Percentiles rank a stretch among this genome's conserved stretches.
phyloP scores from a whole-genome alignment of 2,113 vertebrate species.

The Stigmatopora nigra region DNA sequence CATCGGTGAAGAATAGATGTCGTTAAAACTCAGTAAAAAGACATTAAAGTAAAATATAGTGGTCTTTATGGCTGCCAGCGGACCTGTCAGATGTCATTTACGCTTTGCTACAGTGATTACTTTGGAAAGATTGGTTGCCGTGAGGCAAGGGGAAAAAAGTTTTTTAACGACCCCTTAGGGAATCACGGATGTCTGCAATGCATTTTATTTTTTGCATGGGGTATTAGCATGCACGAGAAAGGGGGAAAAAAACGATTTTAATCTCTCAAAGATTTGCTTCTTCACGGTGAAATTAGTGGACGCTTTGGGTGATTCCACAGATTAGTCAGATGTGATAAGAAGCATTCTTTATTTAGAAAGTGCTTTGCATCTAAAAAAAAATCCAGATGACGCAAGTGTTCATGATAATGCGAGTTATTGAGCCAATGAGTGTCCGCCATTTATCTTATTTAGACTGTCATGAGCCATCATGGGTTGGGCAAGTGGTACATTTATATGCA shows the following conservation, averaged over 20 bases:
- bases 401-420: not conserved
- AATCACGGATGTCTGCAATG: not conserved
- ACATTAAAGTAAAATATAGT: constrained; percentile 7
- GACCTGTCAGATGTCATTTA: not conserved
- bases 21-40: constrained; percentile 2
- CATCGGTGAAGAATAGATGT: not conserved
- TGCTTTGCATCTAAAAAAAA: constrained; percentile 23
- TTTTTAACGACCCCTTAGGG: constrained; percentile 4
- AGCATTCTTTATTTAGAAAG: constrained; percentile 26
- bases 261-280: constrained; percentile 29
- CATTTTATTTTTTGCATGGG: constrained; percentile 9
- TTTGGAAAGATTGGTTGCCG: constrained; percentile 13
- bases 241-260: constrained; percentile 26
- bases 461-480: not conserved
- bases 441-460: not conserved
- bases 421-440: not conserved
- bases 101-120: constrained; percentile 4
- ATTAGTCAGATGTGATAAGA: constrained; percentile 23
- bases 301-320: constrained; percentile 39
- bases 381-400: not conserved
- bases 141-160: constrained; percentile 1
- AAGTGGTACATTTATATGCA: not conserved
- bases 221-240: constrained; percentile 24
- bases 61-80: constrained; percentile 5
- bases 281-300: constrained; percentile 45